phyloP scores from a whole-genome alignment of 2,113 vertebrate species.

The Apodemus sylvaticus region DNA sequence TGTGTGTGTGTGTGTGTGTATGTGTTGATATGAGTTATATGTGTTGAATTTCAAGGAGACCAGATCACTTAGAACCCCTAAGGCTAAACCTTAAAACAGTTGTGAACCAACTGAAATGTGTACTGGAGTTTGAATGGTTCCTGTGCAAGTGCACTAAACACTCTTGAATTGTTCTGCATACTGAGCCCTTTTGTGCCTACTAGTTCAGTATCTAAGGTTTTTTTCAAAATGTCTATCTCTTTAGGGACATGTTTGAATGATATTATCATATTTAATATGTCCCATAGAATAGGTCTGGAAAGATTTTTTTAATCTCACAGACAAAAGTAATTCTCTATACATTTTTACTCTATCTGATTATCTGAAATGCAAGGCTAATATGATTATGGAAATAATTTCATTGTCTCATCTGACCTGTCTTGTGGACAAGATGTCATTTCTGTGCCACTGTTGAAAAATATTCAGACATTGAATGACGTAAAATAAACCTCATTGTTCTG shows the following conservation, averaged over 20 bases:
- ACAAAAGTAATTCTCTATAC: neutral
- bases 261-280: slow-evolving; percentile 7
- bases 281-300: neutral
- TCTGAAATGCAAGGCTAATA: neutral
- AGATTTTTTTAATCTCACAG: neutral
- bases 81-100: rapidly evolving
- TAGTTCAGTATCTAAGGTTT: neutral
- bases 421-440: neutral
- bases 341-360: neutral
- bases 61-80: too few relatives aligned
- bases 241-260: slow-evolving; percentile 10
- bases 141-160: neutral
- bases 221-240: neutral
- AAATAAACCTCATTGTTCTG: neutral
- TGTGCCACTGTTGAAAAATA: neutral
- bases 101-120: neutral
- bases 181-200: neutral
- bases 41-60: neutral
- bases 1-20: neutral
- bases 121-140: neutral
- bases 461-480: neutral
- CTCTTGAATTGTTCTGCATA: neutral
- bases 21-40: neutral
- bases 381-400: neutral
- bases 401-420: neutral